Conservation (phyloP, 2,113 vertebrate genomes). For the Macroglossus sobrinus region DNA sequence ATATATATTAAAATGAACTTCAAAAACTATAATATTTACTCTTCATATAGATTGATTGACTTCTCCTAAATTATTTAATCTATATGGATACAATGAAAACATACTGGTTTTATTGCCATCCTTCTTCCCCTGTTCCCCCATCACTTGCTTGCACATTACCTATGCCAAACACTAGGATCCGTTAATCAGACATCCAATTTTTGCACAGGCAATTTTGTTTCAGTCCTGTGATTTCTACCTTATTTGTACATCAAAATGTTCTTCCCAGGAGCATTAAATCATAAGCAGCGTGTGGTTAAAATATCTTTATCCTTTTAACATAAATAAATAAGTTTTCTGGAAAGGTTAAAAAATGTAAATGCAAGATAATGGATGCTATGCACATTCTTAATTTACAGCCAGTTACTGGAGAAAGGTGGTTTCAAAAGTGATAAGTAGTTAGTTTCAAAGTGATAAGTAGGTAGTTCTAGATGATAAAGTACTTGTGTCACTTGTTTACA, state of each 20-base stretch:
- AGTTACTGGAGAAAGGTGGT: too few species aligned
- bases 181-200: background rate
- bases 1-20: background rate
- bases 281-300: background rate
- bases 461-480: too few species aligned
- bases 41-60: background rate
- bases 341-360: too few species aligned
- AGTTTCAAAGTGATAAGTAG: too few species aligned
- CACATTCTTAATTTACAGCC: too few species aligned
- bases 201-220: background rate
- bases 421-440: too few species aligned
- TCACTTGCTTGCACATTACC: background rate
- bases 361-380: too few species aligned
- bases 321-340: too few species aligned
- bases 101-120: background rate
- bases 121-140: rapidly evolving
- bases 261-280: slow-evolving; percentile 3
- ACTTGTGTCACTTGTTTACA: too few species aligned
- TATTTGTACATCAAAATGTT: background rate
- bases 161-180: background rate
- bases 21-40: background rate
- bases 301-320: too few species aligned
- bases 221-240: background rate
- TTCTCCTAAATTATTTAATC: background rate
- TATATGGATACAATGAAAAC: background rate